Percentiles rank a stretch among this genome's conserved stretches.
Conservation (phyloP, 1,140 invertebrate species). For the Apis florea region DNA sequence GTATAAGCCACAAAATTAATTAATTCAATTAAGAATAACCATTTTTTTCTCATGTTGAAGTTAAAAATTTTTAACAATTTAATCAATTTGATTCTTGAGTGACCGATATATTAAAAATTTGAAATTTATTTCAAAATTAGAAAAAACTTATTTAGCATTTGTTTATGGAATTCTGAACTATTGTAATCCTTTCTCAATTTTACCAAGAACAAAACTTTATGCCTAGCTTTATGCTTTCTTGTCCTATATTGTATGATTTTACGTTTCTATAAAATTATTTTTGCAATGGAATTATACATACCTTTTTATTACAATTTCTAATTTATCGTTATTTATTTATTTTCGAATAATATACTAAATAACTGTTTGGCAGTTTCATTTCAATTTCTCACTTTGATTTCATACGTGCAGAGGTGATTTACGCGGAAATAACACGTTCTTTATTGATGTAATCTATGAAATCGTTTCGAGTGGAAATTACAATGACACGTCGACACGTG, state of each 20-base stretch:
- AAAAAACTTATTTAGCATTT: not conserved
- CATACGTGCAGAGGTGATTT: not conserved
- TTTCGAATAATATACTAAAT: not conserved
- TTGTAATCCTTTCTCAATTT: not conserved
- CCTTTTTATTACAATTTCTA: not conserved
- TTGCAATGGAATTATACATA: too few species aligned
- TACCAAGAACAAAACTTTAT: not conserved
- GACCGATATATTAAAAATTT: too few species aligned
- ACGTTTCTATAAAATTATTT: not conserved
- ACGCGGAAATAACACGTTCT: not conserved
- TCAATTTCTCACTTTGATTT: not conserved
- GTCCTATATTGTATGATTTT: not conserved
- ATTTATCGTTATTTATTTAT: not conserved
- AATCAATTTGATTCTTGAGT: too few species aligned
- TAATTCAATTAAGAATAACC: too few species aligned
- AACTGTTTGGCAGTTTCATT: not conserved
- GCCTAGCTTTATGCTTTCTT: not conserved
- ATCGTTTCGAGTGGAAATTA: not conserved
- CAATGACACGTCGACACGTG: not conserved
- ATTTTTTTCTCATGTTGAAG: too few species aligned
- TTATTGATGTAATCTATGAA: not conserved
- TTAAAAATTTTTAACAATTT: too few species aligned
- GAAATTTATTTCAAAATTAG: not conserved
- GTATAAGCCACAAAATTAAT: too few species aligned
- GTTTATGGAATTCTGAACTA: slow-evolving; percentile 21